Evolutionary conservation across 2,888 invertebrate genomes (phyloP).

Genomic region (Parnassius apollo): DNA sequence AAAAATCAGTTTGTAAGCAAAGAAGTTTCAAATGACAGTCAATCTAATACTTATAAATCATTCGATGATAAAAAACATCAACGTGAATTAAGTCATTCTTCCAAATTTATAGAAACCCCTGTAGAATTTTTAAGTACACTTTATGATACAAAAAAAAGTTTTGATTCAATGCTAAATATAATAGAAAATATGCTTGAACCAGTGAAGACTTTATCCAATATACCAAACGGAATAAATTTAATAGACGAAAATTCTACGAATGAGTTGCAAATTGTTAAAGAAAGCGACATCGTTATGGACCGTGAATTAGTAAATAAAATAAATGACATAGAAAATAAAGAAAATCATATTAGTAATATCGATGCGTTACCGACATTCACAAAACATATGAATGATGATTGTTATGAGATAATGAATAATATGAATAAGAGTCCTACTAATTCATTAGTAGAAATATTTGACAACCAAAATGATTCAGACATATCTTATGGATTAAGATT

Average conservation of each 20-base stretch:
- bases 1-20: neutral
- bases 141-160: constrained; percentile 2
- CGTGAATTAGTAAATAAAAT: no score
- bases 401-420: neutral
- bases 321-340: no score
- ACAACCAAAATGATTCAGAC: neutral
- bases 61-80: neutral
- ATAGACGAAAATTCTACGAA: neutral
- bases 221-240: neutral
- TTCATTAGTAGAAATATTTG: neutral
- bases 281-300: no score
- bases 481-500: neutral
- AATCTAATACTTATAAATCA: neutral
- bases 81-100: neutral
- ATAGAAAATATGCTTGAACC: constrained; percentile 10
- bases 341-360: neutral
- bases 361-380: neutral
- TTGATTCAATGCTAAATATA: constrained; percentile 6
- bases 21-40: neutral
- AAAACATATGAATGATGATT: neutral
- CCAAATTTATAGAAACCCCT: neutral
- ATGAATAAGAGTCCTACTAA: neutral
- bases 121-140: constrained; percentile 7
- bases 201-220: neutral
- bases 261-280: neutral